These are phyloP conservation scores for Hydropotes inermis DNA, from an alignment of 2,113 vertebrate genomes.

Conservation along the genomic window DNA sequence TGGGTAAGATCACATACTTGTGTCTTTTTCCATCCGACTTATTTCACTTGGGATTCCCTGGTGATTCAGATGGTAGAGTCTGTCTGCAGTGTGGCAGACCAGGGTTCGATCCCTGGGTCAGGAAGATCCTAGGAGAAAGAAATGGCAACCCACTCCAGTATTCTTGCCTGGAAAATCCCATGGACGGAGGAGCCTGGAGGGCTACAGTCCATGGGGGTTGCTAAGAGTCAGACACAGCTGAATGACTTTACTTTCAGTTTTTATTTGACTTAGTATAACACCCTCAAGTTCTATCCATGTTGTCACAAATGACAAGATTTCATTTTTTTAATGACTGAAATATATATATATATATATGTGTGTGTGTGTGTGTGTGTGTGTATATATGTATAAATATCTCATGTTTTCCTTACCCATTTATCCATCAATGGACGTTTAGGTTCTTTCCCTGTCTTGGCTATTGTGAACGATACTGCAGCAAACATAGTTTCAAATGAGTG, in stretches of 20 bases:
- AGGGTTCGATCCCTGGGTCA: fast-evolving
- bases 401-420: not conserved
- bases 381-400: not conserved
- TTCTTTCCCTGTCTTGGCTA: not conserved
- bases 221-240: not conserved
- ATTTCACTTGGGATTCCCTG: not conserved
- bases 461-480: not conserved
- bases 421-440: not conserved
- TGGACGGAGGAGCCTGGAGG: not conserved
- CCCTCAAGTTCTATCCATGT: not conserved
- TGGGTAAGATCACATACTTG: not conserved
- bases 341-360: too few relatives aligned
- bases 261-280: not conserved
- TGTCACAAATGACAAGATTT: not conserved
- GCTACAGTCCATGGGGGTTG: not conserved
- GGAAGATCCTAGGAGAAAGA: not conserved
- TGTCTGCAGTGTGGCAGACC: not conserved
- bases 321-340: not conserved
- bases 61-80: not conserved
- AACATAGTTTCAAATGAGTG: not conserved
- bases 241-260: not conserved
- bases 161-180: not conserved
- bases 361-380: too few relatives aligned
- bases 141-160: not conserved
- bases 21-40: not conserved